phyloP scores from a whole-genome alignment of 2,888 invertebrate species.

The Drosophila austrosaltans region DNA sequence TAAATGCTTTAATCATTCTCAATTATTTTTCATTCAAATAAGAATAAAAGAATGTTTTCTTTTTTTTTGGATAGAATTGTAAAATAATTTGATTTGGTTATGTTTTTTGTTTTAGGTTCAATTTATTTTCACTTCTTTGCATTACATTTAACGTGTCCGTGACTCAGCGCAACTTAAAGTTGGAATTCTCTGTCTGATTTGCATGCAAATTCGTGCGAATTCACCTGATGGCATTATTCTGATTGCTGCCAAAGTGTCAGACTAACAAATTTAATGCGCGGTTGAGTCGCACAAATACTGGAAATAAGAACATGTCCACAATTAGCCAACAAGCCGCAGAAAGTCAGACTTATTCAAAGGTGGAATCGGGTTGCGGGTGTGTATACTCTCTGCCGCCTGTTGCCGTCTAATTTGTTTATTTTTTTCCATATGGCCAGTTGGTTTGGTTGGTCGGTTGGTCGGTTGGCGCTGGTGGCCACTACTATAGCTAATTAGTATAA shows the following conservation, averaged over 20 bases:
- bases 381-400: slow-evolving; percentile 13
- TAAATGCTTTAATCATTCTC: too few species aligned
- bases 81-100: too few species aligned
- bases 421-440: slow-evolving; percentile 61
- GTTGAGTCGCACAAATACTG: slow-evolving; percentile 39
- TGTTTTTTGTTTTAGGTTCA: not conserved
- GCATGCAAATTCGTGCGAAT: slow-evolving; percentile 36
- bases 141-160: slow-evolving; percentile 28
- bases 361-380: not conserved
- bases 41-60: too few species aligned
- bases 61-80: too few species aligned
- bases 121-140: slow-evolving; percentile 13
- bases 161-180: slow-evolving; percentile 40
- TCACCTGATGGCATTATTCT: slow-evolving; percentile 7
- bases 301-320: slow-evolving; percentile 45
- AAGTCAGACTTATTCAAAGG: slow-evolving; percentile 23
- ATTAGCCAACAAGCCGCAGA: slow-evolving; percentile 39
- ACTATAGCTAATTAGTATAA: slow-evolving; percentile 76
- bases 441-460: slow-evolving; percentile 8
- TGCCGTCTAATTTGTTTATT: slow-evolving; percentile 12
- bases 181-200: slow-evolving; percentile 42
- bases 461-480: slow-evolving; percentile 47
- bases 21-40: too few species aligned
- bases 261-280: slow-evolving; percentile 51
- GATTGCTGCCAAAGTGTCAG: slow-evolving; percentile 40